phyloP scores from a whole-genome alignment of 2,888 invertebrate genomes.

The Uloborus plumipes region DNA sequence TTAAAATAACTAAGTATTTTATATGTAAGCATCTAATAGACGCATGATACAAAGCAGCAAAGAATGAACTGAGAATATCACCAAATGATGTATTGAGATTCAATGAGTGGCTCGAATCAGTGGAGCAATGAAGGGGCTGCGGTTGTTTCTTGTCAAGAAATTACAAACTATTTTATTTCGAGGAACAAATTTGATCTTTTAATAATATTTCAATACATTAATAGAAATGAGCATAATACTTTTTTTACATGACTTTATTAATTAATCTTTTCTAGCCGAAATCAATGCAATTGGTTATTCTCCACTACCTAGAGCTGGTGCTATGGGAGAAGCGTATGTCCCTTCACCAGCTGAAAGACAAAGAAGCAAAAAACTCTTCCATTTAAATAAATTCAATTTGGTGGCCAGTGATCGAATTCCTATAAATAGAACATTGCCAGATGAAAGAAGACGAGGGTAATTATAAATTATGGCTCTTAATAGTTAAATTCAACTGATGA shows the following conservation, averaged over 20 bases:
- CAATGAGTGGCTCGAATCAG: too few species aligned
- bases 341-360: conserved; percentile 82
- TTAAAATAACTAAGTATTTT: too few species aligned
- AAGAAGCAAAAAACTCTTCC: conserved; percentile 83
- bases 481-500: background rate
- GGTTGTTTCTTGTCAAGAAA: too few species aligned
- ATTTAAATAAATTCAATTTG: conserved; percentile 88
- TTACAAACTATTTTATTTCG: too few species aligned
- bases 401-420: conserved; percentile 90
- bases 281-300: conserved; percentile 84
- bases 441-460: conserved; percentile 85
- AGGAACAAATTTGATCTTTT: too few species aligned
- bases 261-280: conserved; percentile 57
- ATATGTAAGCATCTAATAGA: too few species aligned
- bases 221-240: too few species aligned
- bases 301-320: conserved; percentile 82
- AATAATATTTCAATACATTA: too few species aligned
- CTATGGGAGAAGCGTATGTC: conserved; percentile 84
- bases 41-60: too few species aligned
- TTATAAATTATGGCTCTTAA: conserved; percentile 50
- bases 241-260: background rate
- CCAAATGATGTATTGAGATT: too few species aligned
- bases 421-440: conserved; percentile 85
- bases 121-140: too few species aligned
- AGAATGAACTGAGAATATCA: too few species aligned